phyloP scores from a whole-genome alignment of 2,797 vertebrate genomes.

The Carduelis carduelis region DNA sequence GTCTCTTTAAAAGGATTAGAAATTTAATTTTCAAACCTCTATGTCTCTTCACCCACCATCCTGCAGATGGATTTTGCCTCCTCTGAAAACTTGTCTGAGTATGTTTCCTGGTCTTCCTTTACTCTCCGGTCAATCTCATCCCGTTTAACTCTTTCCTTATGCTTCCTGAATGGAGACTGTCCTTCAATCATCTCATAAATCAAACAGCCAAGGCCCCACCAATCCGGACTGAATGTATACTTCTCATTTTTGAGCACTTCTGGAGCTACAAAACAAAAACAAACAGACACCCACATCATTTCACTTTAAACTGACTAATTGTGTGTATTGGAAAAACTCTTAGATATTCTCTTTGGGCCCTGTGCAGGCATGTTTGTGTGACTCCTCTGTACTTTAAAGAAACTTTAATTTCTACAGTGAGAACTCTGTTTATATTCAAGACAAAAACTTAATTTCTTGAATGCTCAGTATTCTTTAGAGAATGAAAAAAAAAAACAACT shows the following conservation, averaged over 20 bases:
- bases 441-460: background rate
- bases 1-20: background rate
- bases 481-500: background rate
- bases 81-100: conserved; percentile 87
- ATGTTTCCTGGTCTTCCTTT: conserved; percentile 83
- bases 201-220: conserved; percentile 93
- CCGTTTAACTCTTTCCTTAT: conserved; percentile 86
- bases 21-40: conserved; percentile 39
- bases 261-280: conserved; percentile 77
- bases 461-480: background rate
- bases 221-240: conserved; percentile 89
- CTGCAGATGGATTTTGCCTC: conserved; percentile 88
- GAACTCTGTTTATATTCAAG: background rate
- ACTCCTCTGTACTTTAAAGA: background rate
- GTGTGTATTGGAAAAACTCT: background rate
- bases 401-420: background rate
- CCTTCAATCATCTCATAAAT: conserved; percentile 94
- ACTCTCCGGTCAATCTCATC: conserved; percentile 89
- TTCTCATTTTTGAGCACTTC: conserved; percentile 90
- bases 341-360: background rate
- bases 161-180: conserved; percentile 88
- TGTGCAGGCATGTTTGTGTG: background rate
- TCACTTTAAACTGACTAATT: background rate
- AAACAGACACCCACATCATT: background rate
- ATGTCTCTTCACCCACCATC: conserved; percentile 79